Percentiles rank a stretch among this genome's conserved stretches.
Evolutionary conservation across 2,888 invertebrate genomes (phyloP).

Genomic region (Ischnus inquisitorius): DNA sequence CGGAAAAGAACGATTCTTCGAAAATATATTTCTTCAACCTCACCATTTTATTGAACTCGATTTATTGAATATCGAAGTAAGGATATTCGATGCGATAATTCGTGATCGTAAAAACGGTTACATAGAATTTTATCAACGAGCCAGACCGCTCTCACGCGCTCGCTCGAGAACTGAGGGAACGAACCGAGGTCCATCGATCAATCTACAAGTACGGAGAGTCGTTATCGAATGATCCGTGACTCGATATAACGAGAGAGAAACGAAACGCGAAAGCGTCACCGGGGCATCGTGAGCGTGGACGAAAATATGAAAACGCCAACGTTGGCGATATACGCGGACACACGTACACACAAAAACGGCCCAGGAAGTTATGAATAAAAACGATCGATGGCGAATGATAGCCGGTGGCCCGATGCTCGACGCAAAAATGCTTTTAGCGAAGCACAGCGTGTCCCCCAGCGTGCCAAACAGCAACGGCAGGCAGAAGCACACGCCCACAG

Average conservation of each 20-base stretch:
- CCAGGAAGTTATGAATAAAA: constrained; percentile 80
- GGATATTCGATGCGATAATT: constrained; percentile 20
- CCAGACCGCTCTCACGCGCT: constrained; percentile 4
- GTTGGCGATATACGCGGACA: constrained; percentile 36
- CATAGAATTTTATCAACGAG: constrained; percentile 40
- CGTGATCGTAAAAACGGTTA: constrained; percentile 31
- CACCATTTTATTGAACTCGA: neutral
- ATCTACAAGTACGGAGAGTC: constrained; percentile 39
- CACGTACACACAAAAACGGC: constrained; percentile 18
- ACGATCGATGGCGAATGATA: constrained; percentile 83
- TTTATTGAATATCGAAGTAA: constrained; percentile 30
- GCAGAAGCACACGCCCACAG: constrained; percentile 59
- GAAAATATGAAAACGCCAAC: constrained; percentile 57
- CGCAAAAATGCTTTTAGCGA: constrained; percentile 85
- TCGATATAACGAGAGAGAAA: constrained; percentile 48
- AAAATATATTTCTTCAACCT: neutral
- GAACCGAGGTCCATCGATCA: constrained; percentile 48
- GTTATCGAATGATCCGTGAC: constrained; percentile 58
- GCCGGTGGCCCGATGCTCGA: constrained; percentile 78
- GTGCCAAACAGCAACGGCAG: constrained; percentile 31
- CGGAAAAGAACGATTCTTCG: neutral
- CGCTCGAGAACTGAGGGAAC: neutral
- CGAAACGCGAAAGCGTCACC: constrained; percentile 38
- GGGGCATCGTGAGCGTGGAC: constrained; percentile 29
- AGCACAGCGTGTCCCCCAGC: constrained; percentile 79